phyloP scores from a whole-genome alignment of 1,140 invertebrate genomes.

The Lineus longissimus region DNA sequence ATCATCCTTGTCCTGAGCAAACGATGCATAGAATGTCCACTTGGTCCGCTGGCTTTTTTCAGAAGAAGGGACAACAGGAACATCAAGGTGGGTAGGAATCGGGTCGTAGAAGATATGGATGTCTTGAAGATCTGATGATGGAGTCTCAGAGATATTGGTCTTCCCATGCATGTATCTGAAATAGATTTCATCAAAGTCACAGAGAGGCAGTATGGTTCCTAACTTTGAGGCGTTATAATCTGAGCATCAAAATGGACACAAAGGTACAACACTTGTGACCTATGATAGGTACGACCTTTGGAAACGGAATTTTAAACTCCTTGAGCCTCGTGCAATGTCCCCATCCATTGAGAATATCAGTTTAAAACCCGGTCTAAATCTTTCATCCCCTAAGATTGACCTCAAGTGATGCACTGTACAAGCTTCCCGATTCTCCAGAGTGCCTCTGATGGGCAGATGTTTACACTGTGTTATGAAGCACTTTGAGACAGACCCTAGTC shows the following conservation, averaged over 20 bases:
- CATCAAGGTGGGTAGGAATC: constrained; percentile 11
- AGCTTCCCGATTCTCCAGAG: background rate
- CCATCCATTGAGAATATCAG: background rate
- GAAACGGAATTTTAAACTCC: too few species aligned
- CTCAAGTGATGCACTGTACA: background rate
- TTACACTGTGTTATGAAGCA: too few species aligned
- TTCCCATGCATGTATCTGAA: constrained; percentile 22
- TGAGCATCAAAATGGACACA: too few species aligned
- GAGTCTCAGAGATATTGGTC: constrained; percentile 28
- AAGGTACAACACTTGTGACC: too few species aligned
- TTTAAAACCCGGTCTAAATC: too few species aligned
- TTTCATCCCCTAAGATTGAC: too few species aligned
- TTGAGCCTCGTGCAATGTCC: too few species aligned
- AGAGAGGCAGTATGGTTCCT: too few species aligned
- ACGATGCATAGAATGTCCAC: constrained; percentile 21
- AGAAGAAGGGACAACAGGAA: constrained; percentile 1
- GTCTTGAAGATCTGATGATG: background rate
- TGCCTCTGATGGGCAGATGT: too few species aligned
- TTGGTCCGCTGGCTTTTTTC: background rate
- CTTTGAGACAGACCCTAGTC: too few species aligned
- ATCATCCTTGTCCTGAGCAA: constrained; percentile 14
- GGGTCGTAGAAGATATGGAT: constrained; percentile 25
- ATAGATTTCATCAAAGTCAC: constrained; percentile 4
- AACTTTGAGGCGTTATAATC: too few species aligned
- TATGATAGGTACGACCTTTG: too few species aligned